Conservation (phyloP, 1,140 invertebrate species). For the Lanistes nyassanus region DNA sequence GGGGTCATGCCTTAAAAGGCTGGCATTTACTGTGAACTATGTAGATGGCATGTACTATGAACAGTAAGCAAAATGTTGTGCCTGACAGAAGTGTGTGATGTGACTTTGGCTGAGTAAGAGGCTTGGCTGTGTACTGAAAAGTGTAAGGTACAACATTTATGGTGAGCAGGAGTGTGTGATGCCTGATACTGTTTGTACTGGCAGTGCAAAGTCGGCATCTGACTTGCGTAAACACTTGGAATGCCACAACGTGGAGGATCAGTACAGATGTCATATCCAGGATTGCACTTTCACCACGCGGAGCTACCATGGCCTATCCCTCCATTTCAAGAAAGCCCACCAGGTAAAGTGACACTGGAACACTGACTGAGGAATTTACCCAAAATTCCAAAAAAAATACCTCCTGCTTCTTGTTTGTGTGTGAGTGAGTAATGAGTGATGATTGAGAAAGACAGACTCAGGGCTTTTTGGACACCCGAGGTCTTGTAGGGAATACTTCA, state of each 20-base stretch:
- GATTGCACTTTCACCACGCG: constrained; percentile 72
- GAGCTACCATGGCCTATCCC: constrained; percentile 68
- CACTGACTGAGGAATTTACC: too few species aligned
- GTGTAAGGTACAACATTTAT: background rate
- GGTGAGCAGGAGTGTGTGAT: background rate
- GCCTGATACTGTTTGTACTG: background rate
- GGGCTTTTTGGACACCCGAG: too few species aligned
- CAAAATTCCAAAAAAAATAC: too few species aligned
- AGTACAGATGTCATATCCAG: constrained; percentile 68
- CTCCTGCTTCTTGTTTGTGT: too few species aligned
- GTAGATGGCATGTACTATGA: background rate
- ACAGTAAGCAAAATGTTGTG: background rate
- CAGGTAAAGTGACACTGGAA: constrained; percentile 39
- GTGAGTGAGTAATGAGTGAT: background rate
- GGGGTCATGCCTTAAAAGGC: too few species aligned
- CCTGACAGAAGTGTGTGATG: background rate
- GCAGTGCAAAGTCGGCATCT: constrained; percentile 77
- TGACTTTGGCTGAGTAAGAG: background rate
- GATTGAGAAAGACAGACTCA: background rate
- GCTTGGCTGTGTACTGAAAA: background rate
- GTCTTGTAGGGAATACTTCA: background rate
- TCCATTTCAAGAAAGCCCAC: constrained; percentile 70
- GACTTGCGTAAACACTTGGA: constrained; percentile 81
- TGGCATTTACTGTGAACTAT: too few species aligned
- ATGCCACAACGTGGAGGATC: constrained; percentile 70